These are phyloP conservation scores for Actinia equina DNA, from an alignment of 64 coral and sea anemone genomes.

Conservation along the genomic window DNA sequence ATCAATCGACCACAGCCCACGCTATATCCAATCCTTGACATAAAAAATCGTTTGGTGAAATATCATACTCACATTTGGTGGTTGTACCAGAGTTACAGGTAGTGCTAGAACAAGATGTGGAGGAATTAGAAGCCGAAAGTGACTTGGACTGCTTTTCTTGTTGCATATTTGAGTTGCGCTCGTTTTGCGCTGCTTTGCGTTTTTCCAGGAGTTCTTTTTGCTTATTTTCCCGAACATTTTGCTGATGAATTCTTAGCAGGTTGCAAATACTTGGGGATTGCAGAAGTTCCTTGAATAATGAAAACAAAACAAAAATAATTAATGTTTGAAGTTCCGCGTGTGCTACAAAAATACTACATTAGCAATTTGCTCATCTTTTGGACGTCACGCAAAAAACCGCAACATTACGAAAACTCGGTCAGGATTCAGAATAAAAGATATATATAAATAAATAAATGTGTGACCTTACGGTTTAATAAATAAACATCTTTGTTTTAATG, in stretches of 20 bases:
- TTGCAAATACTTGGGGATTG: slow-evolving; percentile 78
- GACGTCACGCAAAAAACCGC: too few species aligned
- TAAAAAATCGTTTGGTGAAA: not conserved
- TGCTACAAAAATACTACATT: too few species aligned
- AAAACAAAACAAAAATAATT: not conserved
- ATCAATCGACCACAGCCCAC: not conserved
- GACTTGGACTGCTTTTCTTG: not conserved
- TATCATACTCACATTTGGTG: not conserved
- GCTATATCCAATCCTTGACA: not conserved
- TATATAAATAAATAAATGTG: too few species aligned
- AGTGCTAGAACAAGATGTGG: not conserved
- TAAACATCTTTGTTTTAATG: not conserved
- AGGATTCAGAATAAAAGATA: too few species aligned
- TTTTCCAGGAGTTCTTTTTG: slow-evolving; percentile 52
- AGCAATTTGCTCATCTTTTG: too few species aligned
- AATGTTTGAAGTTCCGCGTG: not conserved
- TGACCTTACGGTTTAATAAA: not conserved
- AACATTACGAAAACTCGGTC: too few species aligned
- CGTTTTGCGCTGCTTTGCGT: not conserved
- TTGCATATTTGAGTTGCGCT: not conserved
- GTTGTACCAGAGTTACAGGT: not conserved
- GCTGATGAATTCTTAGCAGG: slow-evolving; percentile 67
- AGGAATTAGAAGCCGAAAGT: not conserved
- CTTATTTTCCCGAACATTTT: slow-evolving; percentile 69
- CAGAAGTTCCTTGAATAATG: slow-evolving; percentile 57